phyloP scores from a whole-genome alignment of 2,797 vertebrate species.

The Tapera naevia region DNA sequence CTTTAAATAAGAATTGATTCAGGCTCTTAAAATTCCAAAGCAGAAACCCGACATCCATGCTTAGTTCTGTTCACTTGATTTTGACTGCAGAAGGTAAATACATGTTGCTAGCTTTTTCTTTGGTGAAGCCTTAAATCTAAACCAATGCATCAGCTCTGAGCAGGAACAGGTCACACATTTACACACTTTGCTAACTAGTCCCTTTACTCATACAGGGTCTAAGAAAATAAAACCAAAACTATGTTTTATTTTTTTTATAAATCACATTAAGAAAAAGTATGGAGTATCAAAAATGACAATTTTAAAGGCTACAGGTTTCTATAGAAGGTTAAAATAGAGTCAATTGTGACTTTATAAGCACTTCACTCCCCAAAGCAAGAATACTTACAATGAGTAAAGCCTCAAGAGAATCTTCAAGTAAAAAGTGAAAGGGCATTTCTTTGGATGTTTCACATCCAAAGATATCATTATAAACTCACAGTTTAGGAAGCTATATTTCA shows the following conservation, averaged over 20 bases:
- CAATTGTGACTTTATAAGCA: background rate
- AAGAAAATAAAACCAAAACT: background rate
- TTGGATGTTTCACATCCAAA: background rate
- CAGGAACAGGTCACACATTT: background rate
- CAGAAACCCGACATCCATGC: background rate
- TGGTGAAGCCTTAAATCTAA: background rate
- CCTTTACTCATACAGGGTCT: background rate
- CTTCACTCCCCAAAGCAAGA: background rate
- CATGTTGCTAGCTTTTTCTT: background rate
- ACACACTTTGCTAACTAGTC: background rate
- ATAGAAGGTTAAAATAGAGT: background rate
- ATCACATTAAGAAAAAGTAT: background rate
- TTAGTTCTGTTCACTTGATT: background rate
- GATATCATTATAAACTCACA: background rate
- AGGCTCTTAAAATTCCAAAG: background rate
- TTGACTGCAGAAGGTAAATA: background rate
- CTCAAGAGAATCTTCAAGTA: background rate
- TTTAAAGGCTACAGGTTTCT: background rate
- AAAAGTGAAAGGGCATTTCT: background rate
- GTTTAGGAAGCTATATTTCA: background rate
- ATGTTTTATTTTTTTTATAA: slow-evolving; percentile 2
- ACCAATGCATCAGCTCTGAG: background rate
- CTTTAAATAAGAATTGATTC: background rate
- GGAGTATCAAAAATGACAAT: background rate
- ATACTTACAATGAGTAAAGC: background rate